Base-by-base conservation (phyloP, 2,113 vertebrate species). In the Cyanoderma ruficeps region DNA sequence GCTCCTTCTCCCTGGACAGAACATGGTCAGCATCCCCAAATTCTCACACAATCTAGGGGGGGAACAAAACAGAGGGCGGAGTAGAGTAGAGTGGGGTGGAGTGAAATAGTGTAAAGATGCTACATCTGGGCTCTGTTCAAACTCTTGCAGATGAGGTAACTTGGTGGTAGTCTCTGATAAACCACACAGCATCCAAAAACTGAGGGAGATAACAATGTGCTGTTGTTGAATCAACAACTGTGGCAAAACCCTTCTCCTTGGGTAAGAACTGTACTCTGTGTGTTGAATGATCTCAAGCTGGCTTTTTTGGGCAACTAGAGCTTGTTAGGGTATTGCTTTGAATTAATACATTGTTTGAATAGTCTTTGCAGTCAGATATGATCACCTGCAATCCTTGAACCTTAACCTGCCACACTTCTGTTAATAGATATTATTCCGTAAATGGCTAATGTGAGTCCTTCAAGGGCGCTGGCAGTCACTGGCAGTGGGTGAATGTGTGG, bases 391-490 rank as follows among this genome's bases (percentile, higher is more conserved):
- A 10, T 23, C 39, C 55, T 87, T 37, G 12, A 52, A 69, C 33
- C 27, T 69, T 60, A 53, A 60, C 18, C 27, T 60, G 46, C 23
- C 31, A 44, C 22, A 16, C n/a, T 12, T 68, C 68, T 52, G 19
- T 68, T 22, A 19, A 23, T 7, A 77, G 15, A 13, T 37, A 21
- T 37, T 77, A 6, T 52, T 68, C 44, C 44, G 42, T 21, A 11
- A 50, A 44, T 11, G 59, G 53, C 59, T 52, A 5, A 18, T 52
- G 44, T 35, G 46, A 37, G 14, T 22, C 31, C 44, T 76, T 50
- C 31, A 42, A 17, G 35, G 19, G 13, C 0, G 0, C 24, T 49
- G 35, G 15, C 4, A 8, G 55, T 42, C 0, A 0, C 30, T 35
- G 30, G 11, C 8, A 11, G 41, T 28, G n/a, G 50, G 28, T n/a